Base-by-base conservation (phyloP, 2,797 vertebrate genomes). In the Acomys russatus region DNA sequence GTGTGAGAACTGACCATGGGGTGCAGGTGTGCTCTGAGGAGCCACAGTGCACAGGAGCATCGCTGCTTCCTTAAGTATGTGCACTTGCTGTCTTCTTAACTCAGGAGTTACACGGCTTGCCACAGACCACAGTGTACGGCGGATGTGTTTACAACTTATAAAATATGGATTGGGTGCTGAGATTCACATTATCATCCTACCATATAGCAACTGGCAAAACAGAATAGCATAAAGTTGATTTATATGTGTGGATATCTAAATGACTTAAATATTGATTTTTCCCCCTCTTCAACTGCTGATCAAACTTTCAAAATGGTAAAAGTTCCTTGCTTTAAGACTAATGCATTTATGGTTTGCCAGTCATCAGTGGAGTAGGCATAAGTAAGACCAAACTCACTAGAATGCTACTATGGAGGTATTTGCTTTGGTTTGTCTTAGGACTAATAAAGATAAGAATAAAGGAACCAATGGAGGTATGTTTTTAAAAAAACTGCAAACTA, bases 211-310 rank as follows among this genome's bases (percentile, higher is more conserved):
- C 30, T 95, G 35, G 51, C 38, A 28, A 92, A 95, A 92, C 91
- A 61, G 70, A 90, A 95, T 90, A 35, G 11, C 8, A 38, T 94
- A 78, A 9, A 94, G 54, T 86, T 96, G 68, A 80, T 94, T 94
- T 92, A 89, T 92, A n/a, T 91, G 59, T 90, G 1, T 91, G 94
- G 92, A 89, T 92, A 20, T 89, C 33, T 95, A 96, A 93, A 87
- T 95, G 49, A 76, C 80, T 95, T 92, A 93, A 90, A 79, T 93
- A 95, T 95, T 90, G 76, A 93, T 92, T 88, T 96, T 15, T 44
- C 44, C 44, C 44, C 51, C 91, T 87, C 44, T 95, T 92, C 25
- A 88, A 54, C 33, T 71, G 0, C 25, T 82, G 28, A 83, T 77
- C 73, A 93, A 73, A 91, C 61, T 86, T 96, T n/a, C n/a, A 70